phyloP scores from a whole-genome alignment of 2,797 vertebrate genomes.

The Oceanodroma leucorhoa region DNA sequence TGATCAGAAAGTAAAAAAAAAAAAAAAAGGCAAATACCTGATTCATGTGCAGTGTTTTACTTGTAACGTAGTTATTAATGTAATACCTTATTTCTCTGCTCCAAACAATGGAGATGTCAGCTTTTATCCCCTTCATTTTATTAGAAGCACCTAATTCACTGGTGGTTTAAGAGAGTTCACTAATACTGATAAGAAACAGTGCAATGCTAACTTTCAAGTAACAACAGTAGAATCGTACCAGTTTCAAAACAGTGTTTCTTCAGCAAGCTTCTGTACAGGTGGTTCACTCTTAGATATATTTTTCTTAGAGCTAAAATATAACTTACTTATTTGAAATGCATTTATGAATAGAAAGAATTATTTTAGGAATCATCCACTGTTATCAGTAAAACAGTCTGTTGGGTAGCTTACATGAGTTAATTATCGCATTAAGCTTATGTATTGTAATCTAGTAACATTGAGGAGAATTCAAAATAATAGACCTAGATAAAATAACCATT shows the following conservation, averaged over 20 bases:
- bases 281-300: conserved; percentile 19
- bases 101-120: neutral
- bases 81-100: neutral
- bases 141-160: neutral
- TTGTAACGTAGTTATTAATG: neutral
- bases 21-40: too few species aligned
- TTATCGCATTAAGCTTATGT: conserved; percentile 62
- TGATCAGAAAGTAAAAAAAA: neutral
- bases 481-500: neutral
- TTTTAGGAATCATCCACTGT: conserved; percentile 3
- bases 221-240: neutral
- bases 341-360: conserved; percentile 21
- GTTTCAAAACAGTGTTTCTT: conserved; percentile 34
- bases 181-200: neutral
- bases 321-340: neutral
- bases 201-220: neutral
- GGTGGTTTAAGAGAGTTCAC: neutral
- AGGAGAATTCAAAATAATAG: conserved; percentile 43
- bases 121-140: neutral
- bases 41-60: neutral
- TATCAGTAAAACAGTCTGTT: conserved; percentile 55
- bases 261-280: neutral
- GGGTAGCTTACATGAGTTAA: conserved; percentile 50
- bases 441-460: conserved; percentile 35
- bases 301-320: neutral